phyloP scores from a whole-genome alignment of 2,888 invertebrate species.

The Corbicula japonica region DNA sequence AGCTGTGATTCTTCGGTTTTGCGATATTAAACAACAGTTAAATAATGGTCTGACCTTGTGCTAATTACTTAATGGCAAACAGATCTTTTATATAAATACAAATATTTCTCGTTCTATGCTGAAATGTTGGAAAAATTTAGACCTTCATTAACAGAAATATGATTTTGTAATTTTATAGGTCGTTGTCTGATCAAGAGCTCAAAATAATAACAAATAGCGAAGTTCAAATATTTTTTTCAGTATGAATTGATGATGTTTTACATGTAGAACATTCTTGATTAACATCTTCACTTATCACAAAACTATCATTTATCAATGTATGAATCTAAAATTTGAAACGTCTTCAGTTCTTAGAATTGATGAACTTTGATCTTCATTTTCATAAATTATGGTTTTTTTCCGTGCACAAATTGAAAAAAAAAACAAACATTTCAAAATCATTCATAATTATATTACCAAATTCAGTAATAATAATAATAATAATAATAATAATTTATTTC shows the following conservation, averaged over 20 bases:
- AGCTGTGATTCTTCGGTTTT: no score
- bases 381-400: no score
- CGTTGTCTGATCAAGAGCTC: not conserved
- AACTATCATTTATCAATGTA: not conserved
- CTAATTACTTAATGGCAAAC: not conserved
- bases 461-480: no score
- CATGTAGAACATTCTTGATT: not conserved
- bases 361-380: not conserved
- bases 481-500: no score
- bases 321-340: not conserved
- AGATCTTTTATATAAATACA: not conserved
- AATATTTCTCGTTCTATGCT: not conserved
- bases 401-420: no score
- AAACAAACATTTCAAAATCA: no score
- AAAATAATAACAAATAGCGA: not conserved
- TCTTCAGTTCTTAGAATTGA: not conserved
- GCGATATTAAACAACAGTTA: no score
- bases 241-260: not conserved
- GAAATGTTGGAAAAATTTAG: not conserved
- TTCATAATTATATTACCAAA: no score
- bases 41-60: not conserved
- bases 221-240: not conserved
- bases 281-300: constrained; percentile 1
- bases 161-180: not conserved
- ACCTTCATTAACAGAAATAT: not conserved